Percentiles rank a stretch among this genome's conserved stretches.
Conservation (phyloP, 2,888 invertebrate species). For the Omphaloscelis lunosa region DNA sequence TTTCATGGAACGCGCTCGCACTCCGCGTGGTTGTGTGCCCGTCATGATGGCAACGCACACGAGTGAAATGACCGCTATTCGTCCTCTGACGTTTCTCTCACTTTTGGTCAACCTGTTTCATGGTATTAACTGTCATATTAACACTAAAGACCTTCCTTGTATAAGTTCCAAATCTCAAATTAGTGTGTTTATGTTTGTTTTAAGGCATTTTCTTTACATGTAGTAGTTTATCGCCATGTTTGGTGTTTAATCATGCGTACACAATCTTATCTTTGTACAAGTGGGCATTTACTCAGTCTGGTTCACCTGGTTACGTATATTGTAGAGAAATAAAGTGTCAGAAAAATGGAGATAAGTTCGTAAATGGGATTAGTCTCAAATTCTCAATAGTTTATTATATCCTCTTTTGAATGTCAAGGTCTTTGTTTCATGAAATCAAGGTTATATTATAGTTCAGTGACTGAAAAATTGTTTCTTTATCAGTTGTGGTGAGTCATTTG, state of each 20-base stretch:
- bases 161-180: conserved; percentile 27
- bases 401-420: conserved; percentile 33
- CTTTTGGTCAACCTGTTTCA: conserved; percentile 65
- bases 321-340: conserved; percentile 29
- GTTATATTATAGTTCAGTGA: conserved; percentile 16
- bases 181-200: conserved; percentile 25
- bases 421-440: background rate
- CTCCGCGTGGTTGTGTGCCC: conserved; percentile 28
- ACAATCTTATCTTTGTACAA: conserved; percentile 61
- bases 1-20: conserved; percentile 52
- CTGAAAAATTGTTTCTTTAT: conserved; percentile 24
- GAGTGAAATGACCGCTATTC: conserved; percentile 70
- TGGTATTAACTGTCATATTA: conserved; percentile 57
- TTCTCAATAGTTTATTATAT: background rate
- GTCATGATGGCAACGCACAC: conserved; percentile 52
- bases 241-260: conserved; percentile 38
- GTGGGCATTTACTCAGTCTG: conserved; percentile 42
- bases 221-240: conserved; percentile 18
- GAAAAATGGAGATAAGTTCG: conserved; percentile 19
- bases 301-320: conserved; percentile 39
- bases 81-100: conserved; percentile 67
- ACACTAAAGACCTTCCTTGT: conserved; percentile 41
- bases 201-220: conserved; percentile 7
- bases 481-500: conserved; percentile 55
- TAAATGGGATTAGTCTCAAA: conserved; percentile 31